Percentiles rank a stretch among this genome's conserved stretches.
Evolutionary conservation across 2,797 vertebrate species (phyloP).

Genomic region (Aeoliscus strigatus): DNA sequence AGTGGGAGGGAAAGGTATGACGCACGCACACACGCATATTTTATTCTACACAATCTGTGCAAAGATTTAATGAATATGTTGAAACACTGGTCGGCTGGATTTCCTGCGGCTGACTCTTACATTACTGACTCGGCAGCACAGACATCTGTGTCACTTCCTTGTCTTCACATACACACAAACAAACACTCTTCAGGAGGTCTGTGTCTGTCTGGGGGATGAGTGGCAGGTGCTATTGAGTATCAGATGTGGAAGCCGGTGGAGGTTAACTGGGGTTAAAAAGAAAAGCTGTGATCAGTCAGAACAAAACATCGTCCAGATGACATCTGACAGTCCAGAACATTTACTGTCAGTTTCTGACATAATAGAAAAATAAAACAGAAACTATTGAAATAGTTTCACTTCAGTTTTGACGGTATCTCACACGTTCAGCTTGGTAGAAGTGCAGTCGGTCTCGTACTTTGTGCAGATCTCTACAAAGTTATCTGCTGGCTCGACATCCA

Average conservation of each 20-base stretch:
- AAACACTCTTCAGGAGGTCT: constrained; percentile 52
- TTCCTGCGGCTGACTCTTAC: constrained; percentile 35
- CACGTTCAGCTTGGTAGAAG: constrained; percentile 6
- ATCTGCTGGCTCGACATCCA: constrained; percentile 55
- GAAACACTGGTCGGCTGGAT: no score
- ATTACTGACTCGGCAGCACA: no score
- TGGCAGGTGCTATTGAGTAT: constrained; percentile 57
- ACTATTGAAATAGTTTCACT: no score
- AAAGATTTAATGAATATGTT: no score
- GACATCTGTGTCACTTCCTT: constrained; percentile 45
- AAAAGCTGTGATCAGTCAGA: constrained; percentile 8
- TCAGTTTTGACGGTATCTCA: constrained; percentile 1
- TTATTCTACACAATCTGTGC: no score
- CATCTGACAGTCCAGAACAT: no score
- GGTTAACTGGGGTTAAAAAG: constrained; percentile 66
- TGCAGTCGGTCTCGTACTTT: constrained; percentile 16
- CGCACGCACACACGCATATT: no score
- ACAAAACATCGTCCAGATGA: no score
- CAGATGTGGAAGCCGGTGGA: constrained; percentile 37
- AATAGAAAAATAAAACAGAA: no score
- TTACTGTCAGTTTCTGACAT: no score
- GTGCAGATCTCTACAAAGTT: constrained; percentile 53
- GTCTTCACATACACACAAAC: constrained; percentile 33
- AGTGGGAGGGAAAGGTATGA: constrained; percentile 83
- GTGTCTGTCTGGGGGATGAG: constrained; percentile 31